Evolutionary conservation across 2,113 vertebrate species (phyloP).

Genomic region (Mohoua ochrocephala): DNA sequence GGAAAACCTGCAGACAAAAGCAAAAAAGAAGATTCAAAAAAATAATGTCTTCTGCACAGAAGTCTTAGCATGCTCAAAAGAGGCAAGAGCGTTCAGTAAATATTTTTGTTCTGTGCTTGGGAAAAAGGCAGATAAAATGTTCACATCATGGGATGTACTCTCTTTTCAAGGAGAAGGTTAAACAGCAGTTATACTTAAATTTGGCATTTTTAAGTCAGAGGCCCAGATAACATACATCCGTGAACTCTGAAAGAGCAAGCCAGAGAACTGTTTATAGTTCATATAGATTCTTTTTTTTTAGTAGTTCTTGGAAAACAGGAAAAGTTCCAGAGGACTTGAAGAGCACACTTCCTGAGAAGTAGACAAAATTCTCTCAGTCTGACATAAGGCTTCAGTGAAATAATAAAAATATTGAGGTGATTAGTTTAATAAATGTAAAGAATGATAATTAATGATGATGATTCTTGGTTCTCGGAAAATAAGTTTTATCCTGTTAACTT

Average conservation of each 20-base stretch:
- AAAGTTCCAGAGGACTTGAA: not conserved
- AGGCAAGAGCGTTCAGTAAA: not conserved
- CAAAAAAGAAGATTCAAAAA: not conserved
- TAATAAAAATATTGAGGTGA: not conserved
- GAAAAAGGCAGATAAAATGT: not conserved
- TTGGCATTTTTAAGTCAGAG: not conserved
- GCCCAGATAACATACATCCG: not conserved
- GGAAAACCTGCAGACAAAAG: not conserved
- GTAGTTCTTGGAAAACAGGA: not conserved
- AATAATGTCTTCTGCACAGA: not conserved
- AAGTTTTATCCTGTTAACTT: not conserved
- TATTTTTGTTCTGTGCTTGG: constrained; percentile 19
- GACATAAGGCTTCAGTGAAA: not conserved
- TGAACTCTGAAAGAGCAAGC: not conserved
- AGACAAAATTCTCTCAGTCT: not conserved
- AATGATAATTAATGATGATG: not conserved
- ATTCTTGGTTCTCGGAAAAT: not conserved
- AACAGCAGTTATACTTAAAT: not conserved
- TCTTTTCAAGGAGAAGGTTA: not conserved
- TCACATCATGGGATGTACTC: not conserved
- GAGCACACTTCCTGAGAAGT: not conserved
- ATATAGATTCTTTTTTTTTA: not conserved
- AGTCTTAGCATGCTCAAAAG: not conserved
- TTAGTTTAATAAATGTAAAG: not conserved
- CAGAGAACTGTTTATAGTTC: not conserved